A percentile compares a stretch with the other conserved stretches of the same genome.
Evolutionary conservation across 1,140 invertebrate genomes (phyloP).

Genomic region (Drosophila orosa): DNA sequence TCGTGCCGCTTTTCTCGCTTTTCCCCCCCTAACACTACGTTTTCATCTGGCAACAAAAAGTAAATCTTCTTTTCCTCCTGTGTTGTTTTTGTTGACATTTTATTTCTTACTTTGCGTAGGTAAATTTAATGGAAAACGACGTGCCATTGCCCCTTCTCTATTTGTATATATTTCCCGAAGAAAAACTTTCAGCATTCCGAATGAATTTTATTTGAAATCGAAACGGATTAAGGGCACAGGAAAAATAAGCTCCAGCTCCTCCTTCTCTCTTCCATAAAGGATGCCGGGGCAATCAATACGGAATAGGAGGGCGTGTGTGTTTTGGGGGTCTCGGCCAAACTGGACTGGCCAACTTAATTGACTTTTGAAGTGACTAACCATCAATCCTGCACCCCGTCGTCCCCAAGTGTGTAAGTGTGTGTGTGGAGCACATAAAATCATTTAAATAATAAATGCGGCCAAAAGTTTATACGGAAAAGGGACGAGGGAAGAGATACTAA

Average conservation of each 20-base stretch:
- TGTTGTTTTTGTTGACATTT: constrained; percentile 68
- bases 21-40: background rate
- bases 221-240: constrained; percentile 61
- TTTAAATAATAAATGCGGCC: constrained; percentile 77
- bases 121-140: constrained; percentile 78
- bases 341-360: constrained; percentile 71
- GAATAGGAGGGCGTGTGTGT: background rate
- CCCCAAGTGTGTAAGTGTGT: background rate
- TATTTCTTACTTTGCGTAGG: constrained; percentile 70
- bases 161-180: background rate
- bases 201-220: constrained; percentile 82
- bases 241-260: constrained; percentile 24
- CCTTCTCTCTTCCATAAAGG: background rate
- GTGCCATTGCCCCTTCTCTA: constrained; percentile 27
- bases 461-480: constrained; percentile 59
- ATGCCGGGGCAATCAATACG: constrained; percentile 37
- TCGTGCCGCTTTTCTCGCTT: background rate
- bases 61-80: constrained; percentile 34
- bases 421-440: constrained; percentile 59
- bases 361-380: constrained; percentile 75
- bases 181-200: constrained; percentile 42
- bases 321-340: constrained; percentile 10
- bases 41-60: constrained; percentile 27
- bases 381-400: constrained; percentile 18
- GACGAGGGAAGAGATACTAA: constrained; percentile 6